Percentiles rank a stretch among this genome's conserved stretches.
Evolutionary conservation across 1,140 invertebrate species (phyloP).

Genomic region (Ceratoteleas bidentatus): DNA sequence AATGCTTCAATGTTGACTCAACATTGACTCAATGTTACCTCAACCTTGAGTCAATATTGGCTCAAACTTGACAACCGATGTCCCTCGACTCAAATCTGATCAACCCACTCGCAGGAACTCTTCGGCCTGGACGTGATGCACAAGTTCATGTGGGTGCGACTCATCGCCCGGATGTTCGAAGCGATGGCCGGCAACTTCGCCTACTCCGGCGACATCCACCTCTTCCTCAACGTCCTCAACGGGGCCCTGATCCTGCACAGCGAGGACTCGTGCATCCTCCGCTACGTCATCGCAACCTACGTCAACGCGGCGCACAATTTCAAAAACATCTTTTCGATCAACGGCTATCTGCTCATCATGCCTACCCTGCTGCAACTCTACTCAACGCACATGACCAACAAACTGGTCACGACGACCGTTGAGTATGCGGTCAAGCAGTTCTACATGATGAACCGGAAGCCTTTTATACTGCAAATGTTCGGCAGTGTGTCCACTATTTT

Average conservation of each 20-base stretch:
- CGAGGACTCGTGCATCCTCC: conserved; percentile 96
- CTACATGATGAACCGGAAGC: conserved; percentile 98
- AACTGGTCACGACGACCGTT: conserved; percentile 95
- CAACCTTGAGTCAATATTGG: too few species aligned
- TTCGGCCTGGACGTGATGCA: conserved; percentile 97
- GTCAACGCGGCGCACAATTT: conserved; percentile 99
- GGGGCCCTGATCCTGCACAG: conserved; percentile 98
- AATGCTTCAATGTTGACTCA: too few species aligned
- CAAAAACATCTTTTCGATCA: conserved; percentile 99
- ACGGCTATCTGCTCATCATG: conserved; percentile 98
- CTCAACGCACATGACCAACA: conserved; percentile 98
- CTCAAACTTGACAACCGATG: too few species aligned
- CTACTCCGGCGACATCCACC: conserved; percentile 97
- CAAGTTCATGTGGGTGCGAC: conserved; percentile 98
- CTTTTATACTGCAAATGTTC: conserved; percentile 99
- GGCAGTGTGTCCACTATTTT: conserved; percentile 97
- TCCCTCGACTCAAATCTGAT: too few species aligned
- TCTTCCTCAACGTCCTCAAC: conserved; percentile 99
- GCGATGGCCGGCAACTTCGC: conserved; percentile 99
- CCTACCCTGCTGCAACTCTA: conserved; percentile 98
- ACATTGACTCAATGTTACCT: too few species aligned
- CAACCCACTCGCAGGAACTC: conserved; percentile 86
- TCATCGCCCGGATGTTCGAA: conserved; percentile 98
- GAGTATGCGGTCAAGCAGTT: conserved; percentile 99
- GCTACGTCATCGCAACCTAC: conserved; percentile 97